Evolutionary conservation across 2,113 vertebrate genomes (phyloP), one percentile per base, ranked within the genome.

Genomic region (Lagenorhynchus albirostris): DNA sequence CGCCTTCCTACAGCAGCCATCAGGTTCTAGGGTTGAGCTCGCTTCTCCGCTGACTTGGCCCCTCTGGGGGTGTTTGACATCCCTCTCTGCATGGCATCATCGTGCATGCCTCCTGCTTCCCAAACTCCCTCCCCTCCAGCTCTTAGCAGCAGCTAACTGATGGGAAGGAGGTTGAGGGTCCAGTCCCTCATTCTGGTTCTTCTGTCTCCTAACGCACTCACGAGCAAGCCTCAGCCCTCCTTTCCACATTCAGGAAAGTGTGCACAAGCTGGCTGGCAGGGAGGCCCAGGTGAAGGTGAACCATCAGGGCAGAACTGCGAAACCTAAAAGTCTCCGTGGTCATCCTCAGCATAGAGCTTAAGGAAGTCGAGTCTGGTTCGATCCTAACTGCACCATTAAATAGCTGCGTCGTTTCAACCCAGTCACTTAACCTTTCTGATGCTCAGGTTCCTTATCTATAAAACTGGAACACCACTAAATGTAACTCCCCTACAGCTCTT

Each of bases 21-120:
- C 3, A 21, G 33, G 18, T 83, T 53, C n/a, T 81, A 0, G 3
- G 29, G 73, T 67, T 60, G 55, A 33, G 31, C 76, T 73, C 23
- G 4, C 29, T 8, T 62, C 76, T 81, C 58, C 67, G 33, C 18
- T 29, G 25, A 65, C 29, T 0, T 36, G 41, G 14, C 2, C 6
- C 0, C n/a, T 3, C 0, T 10, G 33, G 67, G 60, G 13, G 3
- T 73, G 33, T 6, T 11, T 50, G 47, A 33, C 8, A 4, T 60
- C 38, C 50, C 26, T 41, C 14, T 63, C 62, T 65, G 14, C 25
- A 6, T 58, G 31, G 23, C 20, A 21, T 36, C n/a, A 20, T 33
- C 21, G 0, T 4, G 6, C 14, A 1, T 4, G 6, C 10, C 15
- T 89, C 33, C 12, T 17, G 31, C 73, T 47, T 53, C 38, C 84